These are phyloP conservation scores for Macroramphosus scolopax DNA, from an alignment of 2,797 vertebrate species.

Conservation along the genomic window DNA sequence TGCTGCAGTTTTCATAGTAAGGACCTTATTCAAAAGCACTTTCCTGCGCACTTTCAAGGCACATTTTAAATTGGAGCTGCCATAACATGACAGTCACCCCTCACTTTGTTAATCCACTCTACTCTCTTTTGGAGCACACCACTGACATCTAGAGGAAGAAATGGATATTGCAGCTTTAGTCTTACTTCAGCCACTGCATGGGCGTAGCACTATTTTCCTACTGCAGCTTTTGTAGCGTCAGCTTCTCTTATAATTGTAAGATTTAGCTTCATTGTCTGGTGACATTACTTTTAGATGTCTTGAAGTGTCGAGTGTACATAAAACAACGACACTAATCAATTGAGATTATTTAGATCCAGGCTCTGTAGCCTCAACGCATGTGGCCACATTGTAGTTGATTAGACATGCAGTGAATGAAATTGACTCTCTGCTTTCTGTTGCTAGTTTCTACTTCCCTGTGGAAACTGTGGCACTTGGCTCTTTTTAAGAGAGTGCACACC, in stretches of 20 bases:
- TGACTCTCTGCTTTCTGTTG: constrained; percentile 20
- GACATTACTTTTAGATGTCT: constrained; percentile 7
- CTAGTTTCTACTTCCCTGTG: constrained; percentile 19
- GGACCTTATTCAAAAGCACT: constrained; percentile 73
- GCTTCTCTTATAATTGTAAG: constrained; percentile 22
- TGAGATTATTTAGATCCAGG: constrained; percentile 24
- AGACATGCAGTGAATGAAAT: constrained; percentile 35
- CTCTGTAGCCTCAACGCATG: constrained; percentile 14
- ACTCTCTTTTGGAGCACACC: constrained; percentile 58
- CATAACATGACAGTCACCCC: constrained; percentile 45
- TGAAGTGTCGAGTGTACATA: constrained; percentile 24
- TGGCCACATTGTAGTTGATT: constrained; percentile 26
- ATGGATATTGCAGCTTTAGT: constrained; percentile 44
- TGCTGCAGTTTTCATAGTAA: constrained; percentile 54
- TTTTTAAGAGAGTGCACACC: constrained; percentile 19
- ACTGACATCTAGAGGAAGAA: constrained; percentile 75
- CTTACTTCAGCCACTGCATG: constrained; percentile 54
- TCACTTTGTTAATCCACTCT: constrained; percentile 50
- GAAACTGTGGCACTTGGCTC: constrained; percentile 22
- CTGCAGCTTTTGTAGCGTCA: constrained; percentile 40
- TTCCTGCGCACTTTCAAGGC: constrained; percentile 75
- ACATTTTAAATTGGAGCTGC: constrained; percentile 60
- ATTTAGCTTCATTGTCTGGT: constrained; percentile 16
- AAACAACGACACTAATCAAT: constrained; percentile 16
- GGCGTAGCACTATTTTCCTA: constrained; percentile 51